Evolutionary conservation across 2,797 vertebrate species (phyloP).

Genomic region (Melanotaenia nigrans): DNA sequence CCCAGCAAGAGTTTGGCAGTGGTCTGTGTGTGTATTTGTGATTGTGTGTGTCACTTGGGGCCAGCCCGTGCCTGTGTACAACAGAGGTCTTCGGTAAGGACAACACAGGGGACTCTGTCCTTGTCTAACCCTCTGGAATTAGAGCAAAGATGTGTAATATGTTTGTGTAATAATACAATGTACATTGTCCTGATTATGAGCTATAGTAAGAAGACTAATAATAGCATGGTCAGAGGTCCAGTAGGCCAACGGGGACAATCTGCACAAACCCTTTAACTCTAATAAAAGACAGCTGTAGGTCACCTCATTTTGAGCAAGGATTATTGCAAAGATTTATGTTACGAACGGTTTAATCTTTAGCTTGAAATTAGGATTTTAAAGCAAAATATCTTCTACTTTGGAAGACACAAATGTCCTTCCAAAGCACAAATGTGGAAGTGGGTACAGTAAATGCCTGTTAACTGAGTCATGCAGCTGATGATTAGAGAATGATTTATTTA

Average conservation of each 20-base stretch:
- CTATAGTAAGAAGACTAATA: conserved; percentile 62
- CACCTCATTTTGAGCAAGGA: conserved; percentile 53
- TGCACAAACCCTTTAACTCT: conserved; percentile 33
- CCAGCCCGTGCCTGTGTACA: conserved; percentile 53
- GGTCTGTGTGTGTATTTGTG: conserved; percentile 26
- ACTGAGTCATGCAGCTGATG: not conserved
- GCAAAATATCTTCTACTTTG: not conserved
- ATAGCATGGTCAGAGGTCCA: conserved; percentile 61
- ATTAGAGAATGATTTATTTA: conserved; percentile 17
- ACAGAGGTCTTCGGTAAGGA: conserved; percentile 74
- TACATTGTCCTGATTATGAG: conserved; percentile 53
- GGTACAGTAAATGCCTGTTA: not conserved
- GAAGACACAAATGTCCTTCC: not conserved
- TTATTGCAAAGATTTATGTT: conserved; percentile 30
- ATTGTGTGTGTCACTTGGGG: conserved; percentile 48
- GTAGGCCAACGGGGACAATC: conserved; percentile 50
- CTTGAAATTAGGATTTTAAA: conserved; percentile 2
- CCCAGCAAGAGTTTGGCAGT: conserved; percentile 68
- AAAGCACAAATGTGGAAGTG: not conserved
- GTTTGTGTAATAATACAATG: conserved; percentile 33
- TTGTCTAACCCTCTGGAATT: conserved; percentile 71
- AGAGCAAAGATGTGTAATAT: conserved; percentile 42
- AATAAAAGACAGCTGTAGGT: conserved; percentile 51
- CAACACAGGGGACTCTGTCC: conserved; percentile 77
- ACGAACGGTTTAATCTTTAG: conserved; percentile 6